phyloP scores from a whole-genome alignment of 2,888 invertebrate species.

The Capitulum mitella region DNA sequence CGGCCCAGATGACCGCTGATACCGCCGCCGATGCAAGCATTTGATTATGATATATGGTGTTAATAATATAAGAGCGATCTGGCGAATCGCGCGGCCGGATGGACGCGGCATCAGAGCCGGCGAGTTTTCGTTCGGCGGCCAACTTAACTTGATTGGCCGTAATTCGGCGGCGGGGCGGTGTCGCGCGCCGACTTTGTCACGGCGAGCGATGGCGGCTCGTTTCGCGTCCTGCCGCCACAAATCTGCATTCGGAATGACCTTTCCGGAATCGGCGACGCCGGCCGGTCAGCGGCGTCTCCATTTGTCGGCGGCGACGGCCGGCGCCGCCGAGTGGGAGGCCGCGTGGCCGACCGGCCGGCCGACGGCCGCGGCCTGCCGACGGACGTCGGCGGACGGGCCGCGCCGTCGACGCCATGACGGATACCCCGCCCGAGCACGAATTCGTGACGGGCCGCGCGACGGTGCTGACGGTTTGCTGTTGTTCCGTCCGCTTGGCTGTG shows the following conservation, averaged over 20 bases:
- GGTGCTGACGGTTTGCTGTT: too few species aligned
- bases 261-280: background rate
- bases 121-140: background rate
- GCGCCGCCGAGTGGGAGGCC: too few species aligned
- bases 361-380: too few species aligned
- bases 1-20: constrained; percentile 1
- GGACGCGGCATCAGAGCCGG: background rate
- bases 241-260: constrained; percentile 18
- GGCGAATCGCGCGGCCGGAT: background rate
- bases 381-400: too few species aligned
- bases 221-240: background rate
- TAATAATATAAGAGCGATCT: background rate
- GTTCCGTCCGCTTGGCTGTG: too few species aligned
- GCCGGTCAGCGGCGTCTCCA: background rate
- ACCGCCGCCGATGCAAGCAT: background rate
- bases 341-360: too few species aligned
- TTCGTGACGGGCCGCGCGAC: too few species aligned
- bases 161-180: background rate
- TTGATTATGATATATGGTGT: constrained; percentile 15
- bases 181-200: background rate
- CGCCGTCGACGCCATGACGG: too few species aligned
- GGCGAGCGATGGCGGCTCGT: background rate
- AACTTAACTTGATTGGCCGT: background rate
- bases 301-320: background rate
- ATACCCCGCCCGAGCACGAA: too few species aligned